Evolutionary conservation across 2,888 invertebrate species (phyloP).

Genomic region (Lasius fuliginosus): DNA sequence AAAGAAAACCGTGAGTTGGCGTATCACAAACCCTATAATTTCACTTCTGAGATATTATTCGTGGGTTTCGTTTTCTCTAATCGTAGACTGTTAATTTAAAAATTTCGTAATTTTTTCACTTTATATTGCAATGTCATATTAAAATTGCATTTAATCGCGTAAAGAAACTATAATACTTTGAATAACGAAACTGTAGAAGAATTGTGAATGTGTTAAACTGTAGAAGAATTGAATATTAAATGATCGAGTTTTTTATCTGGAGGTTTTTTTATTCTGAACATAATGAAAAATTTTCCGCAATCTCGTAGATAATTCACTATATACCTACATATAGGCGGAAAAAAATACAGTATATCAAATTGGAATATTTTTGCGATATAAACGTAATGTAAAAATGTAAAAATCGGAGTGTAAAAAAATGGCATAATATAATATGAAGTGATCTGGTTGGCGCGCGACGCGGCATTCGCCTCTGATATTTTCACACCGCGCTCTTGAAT

Average conservation of each 20-base stretch:
- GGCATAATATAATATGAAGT: constrained; percentile 34
- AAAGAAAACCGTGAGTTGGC: neutral
- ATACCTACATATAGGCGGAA: neutral
- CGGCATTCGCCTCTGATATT: constrained; percentile 27
- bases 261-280: no score
- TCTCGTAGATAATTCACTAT: neutral
- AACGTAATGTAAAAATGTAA: constrained; percentile 43
- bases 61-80: constrained; percentile 36
- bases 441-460: neutral
- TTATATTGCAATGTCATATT: neutral
- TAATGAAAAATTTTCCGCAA: no score
- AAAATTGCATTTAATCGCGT: constrained; percentile 6
- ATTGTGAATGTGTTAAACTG: constrained; percentile 1
- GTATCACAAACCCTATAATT: neutral
- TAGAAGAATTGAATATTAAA: constrained; percentile 36
- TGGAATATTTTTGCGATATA: constrained; percentile 29
- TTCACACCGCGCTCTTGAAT: constrained; percentile 44
- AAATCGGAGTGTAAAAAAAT: constrained; percentile 34
- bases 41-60: neutral
- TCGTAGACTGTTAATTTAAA: neutral
- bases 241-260: neutral
- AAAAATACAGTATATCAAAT: constrained; percentile 18
- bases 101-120: neutral
- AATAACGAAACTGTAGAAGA: neutral
- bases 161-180: neutral